Conservation (phyloP, 2,113 vertebrate genomes). For the Coracopsis vasa region DNA sequence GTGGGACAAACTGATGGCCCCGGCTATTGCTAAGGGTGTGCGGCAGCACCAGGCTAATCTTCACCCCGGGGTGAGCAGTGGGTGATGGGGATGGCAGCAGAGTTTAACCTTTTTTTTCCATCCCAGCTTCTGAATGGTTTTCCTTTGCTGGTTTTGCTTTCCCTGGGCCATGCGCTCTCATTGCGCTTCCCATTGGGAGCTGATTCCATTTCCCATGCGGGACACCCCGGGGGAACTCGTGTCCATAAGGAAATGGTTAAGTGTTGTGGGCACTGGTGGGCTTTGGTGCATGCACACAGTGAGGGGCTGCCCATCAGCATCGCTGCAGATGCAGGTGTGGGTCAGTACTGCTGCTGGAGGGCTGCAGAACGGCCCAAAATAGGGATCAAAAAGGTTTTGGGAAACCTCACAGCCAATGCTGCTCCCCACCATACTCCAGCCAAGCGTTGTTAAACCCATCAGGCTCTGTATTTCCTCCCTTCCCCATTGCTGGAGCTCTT, state of each 20-base stretch:
- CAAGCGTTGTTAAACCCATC: fast-evolving
- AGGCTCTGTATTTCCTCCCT: background rate
- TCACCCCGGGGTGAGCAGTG: background rate
- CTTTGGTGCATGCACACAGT: background rate
- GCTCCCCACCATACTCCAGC: background rate
- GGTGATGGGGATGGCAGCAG: background rate
- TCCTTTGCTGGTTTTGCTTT: background rate
- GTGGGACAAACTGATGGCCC: background rate
- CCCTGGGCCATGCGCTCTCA: background rate
- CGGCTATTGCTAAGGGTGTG: fast-evolving
- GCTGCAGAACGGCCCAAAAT: background rate
- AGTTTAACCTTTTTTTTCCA: background rate
- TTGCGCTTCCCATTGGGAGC: background rate
- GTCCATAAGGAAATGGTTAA: background rate
- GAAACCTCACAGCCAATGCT: fast-evolving
- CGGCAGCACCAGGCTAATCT: background rate
- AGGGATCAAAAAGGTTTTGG: background rate
- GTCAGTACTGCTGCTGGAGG: background rate
- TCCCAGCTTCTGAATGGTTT: background rate
- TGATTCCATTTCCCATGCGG: background rate
- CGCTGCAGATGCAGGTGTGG: background rate
- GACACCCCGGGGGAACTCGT: fast-evolving
- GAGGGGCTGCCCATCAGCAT: background rate
- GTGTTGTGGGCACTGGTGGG: background rate
- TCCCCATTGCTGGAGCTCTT: background rate